phyloP scores from a whole-genome alignment of 1,140 invertebrate genomes.

The Habropoda laboriosa region DNA sequence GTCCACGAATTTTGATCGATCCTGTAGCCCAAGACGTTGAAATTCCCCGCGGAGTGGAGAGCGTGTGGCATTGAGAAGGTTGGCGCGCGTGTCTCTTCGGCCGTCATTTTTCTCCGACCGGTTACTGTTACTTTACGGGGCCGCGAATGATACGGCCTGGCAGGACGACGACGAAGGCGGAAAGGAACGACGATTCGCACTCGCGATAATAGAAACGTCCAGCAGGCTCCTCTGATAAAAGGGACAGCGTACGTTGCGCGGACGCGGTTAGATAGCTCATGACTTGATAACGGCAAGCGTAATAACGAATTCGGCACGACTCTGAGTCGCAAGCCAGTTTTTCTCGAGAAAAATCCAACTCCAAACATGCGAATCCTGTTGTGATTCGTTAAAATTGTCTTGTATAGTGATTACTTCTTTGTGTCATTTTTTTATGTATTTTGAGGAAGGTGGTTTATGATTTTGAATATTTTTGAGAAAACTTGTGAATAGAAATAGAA shows the following conservation, averaged over 20 bases:
- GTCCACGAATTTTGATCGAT: not conserved
- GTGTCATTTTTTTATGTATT: too few species aligned
- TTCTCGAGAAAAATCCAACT: not conserved
- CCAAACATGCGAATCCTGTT: not conserved
- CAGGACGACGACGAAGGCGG: conserved; percentile 34
- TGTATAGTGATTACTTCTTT: too few species aligned
- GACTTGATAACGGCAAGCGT: conserved; percentile 36
- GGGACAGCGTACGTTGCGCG: conserved; percentile 37
- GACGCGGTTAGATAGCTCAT: conserved; percentile 21
- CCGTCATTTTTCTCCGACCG: conserved; percentile 3
- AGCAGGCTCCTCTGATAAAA: conserved; percentile 37
- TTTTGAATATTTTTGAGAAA: too few species aligned
- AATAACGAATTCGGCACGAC: conserved; percentile 49
- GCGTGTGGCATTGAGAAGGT: conserved; percentile 30
- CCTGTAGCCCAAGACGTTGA: not conserved
- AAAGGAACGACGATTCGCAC: conserved; percentile 53
- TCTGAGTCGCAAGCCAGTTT: not conserved
- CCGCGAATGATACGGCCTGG: not conserved
- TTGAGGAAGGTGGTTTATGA: too few species aligned
- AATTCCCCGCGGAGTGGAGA: not conserved
- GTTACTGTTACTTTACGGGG: conserved; percentile 28
- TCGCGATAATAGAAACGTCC: conserved; percentile 59
- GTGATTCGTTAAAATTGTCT: too few species aligned
- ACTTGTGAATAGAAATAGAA: not conserved
- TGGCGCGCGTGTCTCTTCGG: conserved; percentile 7